Evolutionary conservation across 2,888 invertebrate genomes (phyloP).

Genomic region (Amblyjoppa fuscipennis): DNA sequence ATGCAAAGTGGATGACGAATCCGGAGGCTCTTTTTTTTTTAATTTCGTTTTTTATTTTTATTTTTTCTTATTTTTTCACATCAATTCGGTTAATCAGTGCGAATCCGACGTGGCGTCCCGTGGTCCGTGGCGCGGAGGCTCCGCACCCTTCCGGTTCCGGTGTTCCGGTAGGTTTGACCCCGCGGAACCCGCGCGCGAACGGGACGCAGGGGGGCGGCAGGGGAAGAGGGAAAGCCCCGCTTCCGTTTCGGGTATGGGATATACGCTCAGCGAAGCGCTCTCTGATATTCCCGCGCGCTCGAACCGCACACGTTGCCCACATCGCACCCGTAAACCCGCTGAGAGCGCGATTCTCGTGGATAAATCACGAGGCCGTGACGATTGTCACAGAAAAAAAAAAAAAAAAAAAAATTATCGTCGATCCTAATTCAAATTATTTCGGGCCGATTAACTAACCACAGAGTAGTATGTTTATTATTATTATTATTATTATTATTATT

Average conservation of each 20-base stretch:
- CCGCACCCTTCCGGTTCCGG: conserved; percentile 86
- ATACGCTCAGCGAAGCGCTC: conserved; percentile 79
- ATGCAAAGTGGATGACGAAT: conserved; percentile 1
- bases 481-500: no score
- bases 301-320: neutral
- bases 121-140: conserved; percentile 76
- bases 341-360: conserved; percentile 11
- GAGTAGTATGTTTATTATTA: no score
- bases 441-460: no score
- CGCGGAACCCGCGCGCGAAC: conserved; percentile 70
- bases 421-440: neutral
- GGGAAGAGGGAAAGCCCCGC: conserved; percentile 73
- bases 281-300: conserved; percentile 48
- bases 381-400: conserved; percentile 9
- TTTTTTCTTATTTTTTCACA: conserved; percentile 34
- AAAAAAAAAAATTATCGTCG: neutral
- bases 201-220: neutral
- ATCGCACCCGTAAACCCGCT: neutral
- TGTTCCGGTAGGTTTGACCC: conserved; percentile 85
- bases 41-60: neutral
- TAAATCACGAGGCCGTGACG: conserved; percentile 16
- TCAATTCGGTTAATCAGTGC: conserved; percentile 81
- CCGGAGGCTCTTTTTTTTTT: neutral
- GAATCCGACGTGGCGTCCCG: conserved; percentile 78
- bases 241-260: conserved; percentile 81